Base-by-base conservation (phyloP, 2,888 invertebrate species). In the Noctuana brunneofusca region DNA sequence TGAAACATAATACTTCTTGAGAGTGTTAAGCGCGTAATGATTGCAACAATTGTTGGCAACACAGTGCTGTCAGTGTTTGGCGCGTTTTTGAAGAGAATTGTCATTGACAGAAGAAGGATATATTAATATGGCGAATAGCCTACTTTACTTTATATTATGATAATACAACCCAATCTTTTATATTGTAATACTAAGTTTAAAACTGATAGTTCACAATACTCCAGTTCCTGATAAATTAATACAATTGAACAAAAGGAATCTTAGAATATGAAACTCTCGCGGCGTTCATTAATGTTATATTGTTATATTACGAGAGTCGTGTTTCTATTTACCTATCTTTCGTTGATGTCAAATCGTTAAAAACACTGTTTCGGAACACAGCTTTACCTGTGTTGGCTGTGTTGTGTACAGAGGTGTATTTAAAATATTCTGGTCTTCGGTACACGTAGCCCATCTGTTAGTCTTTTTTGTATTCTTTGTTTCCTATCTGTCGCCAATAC, bases 301-400 rank as follows among this genome's bases (percentile, higher is more conserved):
- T 88, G 85, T 87, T 81, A 76, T 75, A 71, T 77, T 72, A 77
- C 71, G 65, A 49, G 68, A 73, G 76, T 5, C 8, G 27, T n/a
- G n/a, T n/a, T n/a, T 75, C 74, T 87, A 76, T 86, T 86, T 86
- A 80, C 79, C 76, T 86, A 80, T 79, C 76, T 83, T 81, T 55
- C 35, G 18, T 27, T 49, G 49, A 50, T 41, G 41, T 62, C 55
- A 30, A 55, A 1, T 48, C 49, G 32, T 8, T 3, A 5, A 14
- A 14, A 48, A 48, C 24, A 16, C 30, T 20, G 30, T 20, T 41
- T 18, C 11, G 12, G 20, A 22, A 14, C 74, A 69, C 66, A 66
- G 67, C 74, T 70, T 57, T 76, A 77, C 41, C 16, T 76, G 75
- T 76, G 72, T 71, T 84, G 76, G 16, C 16, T 76, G 75, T 76